Conservation (phyloP, 1,140 invertebrate genomes). For the Megalopta genalis region DNA sequence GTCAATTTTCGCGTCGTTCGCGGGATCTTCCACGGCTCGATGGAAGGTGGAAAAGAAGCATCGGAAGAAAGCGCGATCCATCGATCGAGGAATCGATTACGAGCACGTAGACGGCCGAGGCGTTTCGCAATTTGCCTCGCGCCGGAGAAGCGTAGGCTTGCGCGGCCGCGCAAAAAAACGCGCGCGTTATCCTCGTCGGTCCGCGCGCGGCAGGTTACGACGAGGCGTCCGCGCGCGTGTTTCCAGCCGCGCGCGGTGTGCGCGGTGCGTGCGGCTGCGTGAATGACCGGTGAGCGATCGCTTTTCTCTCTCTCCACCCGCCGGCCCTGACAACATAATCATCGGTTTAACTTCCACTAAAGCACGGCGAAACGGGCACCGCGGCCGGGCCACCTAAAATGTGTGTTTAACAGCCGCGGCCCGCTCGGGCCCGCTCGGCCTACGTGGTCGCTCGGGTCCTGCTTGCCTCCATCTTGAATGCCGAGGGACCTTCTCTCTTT, state of each 20-base stretch:
- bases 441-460: slow-evolving; percentile 8
- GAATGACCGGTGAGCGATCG: slow-evolving; percentile 74
- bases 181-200: neutral
- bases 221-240: neutral
- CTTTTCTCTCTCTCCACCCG: slow-evolving; percentile 71
- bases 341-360: slow-evolving; percentile 78
- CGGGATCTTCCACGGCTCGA: no score
- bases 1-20: no score
- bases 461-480: slow-evolving; percentile 36
- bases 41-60: no score
- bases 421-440: neutral
- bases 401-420: slow-evolving; percentile 73
- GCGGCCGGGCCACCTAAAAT: slow-evolving; percentile 76
- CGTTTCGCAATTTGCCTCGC: slow-evolving; percentile 23
- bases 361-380: slow-evolving; percentile 77
- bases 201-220: neutral
- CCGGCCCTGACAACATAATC: slow-evolving; percentile 78
- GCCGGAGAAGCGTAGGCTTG: slow-evolving; percentile 29
- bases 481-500: no score
- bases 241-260: no score
- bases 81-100: no score
- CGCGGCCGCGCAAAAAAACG: slow-evolving; percentile 4
- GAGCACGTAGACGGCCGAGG: no score
- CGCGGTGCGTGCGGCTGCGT: slow-evolving; percentile 9
- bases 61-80: no score